Conservation (phyloP, 2,888 invertebrate species). For the Odontothrips loti region DNA sequence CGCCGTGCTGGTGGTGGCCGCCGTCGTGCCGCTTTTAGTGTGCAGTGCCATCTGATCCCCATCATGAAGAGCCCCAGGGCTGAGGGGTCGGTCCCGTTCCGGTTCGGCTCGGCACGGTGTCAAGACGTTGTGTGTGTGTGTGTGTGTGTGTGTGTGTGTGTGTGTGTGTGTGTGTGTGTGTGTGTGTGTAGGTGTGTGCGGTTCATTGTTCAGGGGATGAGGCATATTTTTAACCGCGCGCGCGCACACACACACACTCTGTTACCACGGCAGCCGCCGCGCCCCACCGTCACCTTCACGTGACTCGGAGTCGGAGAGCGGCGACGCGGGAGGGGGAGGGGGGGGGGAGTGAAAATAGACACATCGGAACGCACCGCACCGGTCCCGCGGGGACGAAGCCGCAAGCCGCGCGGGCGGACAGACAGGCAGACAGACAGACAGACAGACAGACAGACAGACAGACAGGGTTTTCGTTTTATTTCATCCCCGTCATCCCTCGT, state of each 20-base stretch:
- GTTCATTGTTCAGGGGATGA: constrained; percentile 19
- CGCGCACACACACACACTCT: background rate
- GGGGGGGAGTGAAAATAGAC: background rate
- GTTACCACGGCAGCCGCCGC: background rate
- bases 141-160: background rate
- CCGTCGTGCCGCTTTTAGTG: background rate
- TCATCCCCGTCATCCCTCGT: no score
- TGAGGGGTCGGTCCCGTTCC: background rate
- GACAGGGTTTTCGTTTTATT: no score
- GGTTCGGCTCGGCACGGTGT: background rate
- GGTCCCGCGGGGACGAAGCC: background rate
- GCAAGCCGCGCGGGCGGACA: no score
- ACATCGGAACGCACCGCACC: background rate
- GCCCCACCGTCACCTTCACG: background rate
- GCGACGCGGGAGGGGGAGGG: background rate
- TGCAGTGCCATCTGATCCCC: background rate
- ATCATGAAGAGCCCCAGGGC: no score
- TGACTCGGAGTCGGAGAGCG: background rate
- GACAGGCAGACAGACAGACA: no score
- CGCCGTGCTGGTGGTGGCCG: no score
- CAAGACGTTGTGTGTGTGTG: background rate
- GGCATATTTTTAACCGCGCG: constrained; percentile 3
- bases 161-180: background rate
- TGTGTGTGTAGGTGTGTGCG: background rate
- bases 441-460: no score